Evolutionary conservation across 2,888 invertebrate species (phyloP), one percentile per base, ranked within the genome.

Genomic region (Caenorhabditis panamensis): DNA sequence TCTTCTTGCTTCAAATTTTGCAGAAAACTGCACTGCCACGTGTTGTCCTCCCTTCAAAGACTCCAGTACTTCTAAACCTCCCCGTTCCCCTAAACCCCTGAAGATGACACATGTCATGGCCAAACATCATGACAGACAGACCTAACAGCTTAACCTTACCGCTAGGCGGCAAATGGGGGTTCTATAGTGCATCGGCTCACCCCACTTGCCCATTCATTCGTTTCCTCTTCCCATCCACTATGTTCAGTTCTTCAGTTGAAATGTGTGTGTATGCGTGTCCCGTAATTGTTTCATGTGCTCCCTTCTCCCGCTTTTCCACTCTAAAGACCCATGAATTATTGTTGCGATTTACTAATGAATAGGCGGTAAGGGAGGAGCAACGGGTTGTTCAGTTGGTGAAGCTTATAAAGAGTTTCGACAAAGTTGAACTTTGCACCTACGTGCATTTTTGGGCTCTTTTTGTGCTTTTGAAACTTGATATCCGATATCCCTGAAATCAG

Each of bases 201-300:
- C 64, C 56, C 49, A 31, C 51, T n/a, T n/a, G n/a, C 24, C 26
- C 24, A 61, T 44, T 63, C 56, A 62, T 56, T 56, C 66, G 66
- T 66, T 66, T 20, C 59, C 20, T 49, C 41, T 31, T 36, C 51
- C 31, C 20, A 36, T 16, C 66, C 67, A 49, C 62, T 22, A 44
- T 24, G 31, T 28, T 49, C 28, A 37, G 51, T 36, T 68, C 47
- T n/a, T n/a, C n/a, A n/a, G n/a, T n/a, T n/a, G n/a, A 59, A 41
- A 37, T 1, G 49, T 51, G 53, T n/a, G n/a, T n/a, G n/a, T n/a
- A n/a, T n/a, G n/a, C n/a, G n/a, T n/a, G n/a, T n/a, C 41, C 44
- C 56, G 72, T 73, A 73, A 73, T 73, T 73, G 66, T 73, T 66
- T 73, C 66, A 59, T 66, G 44, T 47, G 37, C 20, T 31, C n/a